phyloP scores from a whole-genome alignment of 1,140 invertebrate genomes.

The Periplaneta americana region DNA sequence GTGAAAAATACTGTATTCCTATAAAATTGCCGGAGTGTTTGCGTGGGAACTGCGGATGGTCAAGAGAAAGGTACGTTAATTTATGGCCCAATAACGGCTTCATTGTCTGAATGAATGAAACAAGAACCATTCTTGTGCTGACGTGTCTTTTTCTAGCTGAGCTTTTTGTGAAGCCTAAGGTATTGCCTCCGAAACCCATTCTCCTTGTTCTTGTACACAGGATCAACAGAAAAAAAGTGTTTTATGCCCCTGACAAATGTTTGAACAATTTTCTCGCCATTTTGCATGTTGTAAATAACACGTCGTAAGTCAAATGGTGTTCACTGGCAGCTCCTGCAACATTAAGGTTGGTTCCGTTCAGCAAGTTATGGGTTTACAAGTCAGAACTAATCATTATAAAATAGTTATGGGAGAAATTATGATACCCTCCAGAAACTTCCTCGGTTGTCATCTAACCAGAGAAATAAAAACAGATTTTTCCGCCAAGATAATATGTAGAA shows the following conservation, averaged over 20 bases:
- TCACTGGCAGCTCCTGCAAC: not conserved
- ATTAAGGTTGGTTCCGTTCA: not conserved
- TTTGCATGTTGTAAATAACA: not conserved
- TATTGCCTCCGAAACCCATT: not conserved
- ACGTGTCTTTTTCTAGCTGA: no score
- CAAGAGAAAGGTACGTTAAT: not conserved
- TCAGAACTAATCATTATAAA: no score
- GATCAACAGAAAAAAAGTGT: not conserved
- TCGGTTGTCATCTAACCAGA: no score
- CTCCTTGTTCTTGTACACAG: not conserved
- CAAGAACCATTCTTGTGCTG: not conserved
- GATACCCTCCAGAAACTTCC: no score
- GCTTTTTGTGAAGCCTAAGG: not conserved
- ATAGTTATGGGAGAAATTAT: no score
- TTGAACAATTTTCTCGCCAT: not conserved
- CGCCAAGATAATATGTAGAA: no score
- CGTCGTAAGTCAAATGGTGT: not conserved
- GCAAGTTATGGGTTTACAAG: no score
- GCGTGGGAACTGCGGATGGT: not conserved
- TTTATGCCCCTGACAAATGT: not conserved
- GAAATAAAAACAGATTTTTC: no score
- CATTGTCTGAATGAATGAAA: not conserved
- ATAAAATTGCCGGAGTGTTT: no score
- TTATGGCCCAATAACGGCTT: not conserved
- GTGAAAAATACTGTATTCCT: no score